phyloP scores from a whole-genome alignment of 2,888 invertebrate genomes.

The Erynnis tages region DNA sequence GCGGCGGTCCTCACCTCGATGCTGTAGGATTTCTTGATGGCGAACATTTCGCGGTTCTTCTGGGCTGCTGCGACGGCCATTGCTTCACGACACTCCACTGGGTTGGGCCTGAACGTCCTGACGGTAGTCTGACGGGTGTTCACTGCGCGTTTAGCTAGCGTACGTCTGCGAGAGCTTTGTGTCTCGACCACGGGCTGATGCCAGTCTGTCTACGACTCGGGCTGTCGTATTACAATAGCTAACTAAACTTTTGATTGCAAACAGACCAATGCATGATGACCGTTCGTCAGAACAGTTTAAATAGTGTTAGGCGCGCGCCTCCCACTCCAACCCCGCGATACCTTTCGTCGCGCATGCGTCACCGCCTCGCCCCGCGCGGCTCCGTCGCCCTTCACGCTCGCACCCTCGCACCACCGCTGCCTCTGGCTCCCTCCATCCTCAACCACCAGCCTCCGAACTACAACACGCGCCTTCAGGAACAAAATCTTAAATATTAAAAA shows the following conservation, averaged over 20 bases:
- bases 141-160: conserved; percentile 80
- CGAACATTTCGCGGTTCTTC: conserved; percentile 97
- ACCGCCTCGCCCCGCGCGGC: conserved; percentile 59
- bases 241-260: conserved; percentile 85
- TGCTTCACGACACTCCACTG: conserved; percentile 76
- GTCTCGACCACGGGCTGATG: conserved; percentile 83
- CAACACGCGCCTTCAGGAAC: too few species aligned
- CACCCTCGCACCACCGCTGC: conserved; percentile 31
- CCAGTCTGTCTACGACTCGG: conserved; percentile 81
- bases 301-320: conserved; percentile 80
- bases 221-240: conserved; percentile 80
- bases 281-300: conserved; percentile 84
- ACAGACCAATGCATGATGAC: conserved; percentile 86
- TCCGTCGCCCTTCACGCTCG: conserved; percentile 31
- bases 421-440: not conserved
- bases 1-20: conserved; percentile 90
- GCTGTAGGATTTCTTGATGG: conserved; percentile 98
- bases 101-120: conserved; percentile 72
- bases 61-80: conserved; percentile 96
- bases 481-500: too few species aligned
- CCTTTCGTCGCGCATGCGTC: conserved; percentile 84
- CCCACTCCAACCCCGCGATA: conserved; percentile 81
- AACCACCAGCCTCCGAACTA: too few species aligned
- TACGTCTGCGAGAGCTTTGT: conserved; percentile 78
- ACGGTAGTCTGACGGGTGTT: conserved; percentile 44